Base-by-base conservation (phyloP, 1,140 invertebrate genomes). In the Hyles euphorbiae region DNA sequence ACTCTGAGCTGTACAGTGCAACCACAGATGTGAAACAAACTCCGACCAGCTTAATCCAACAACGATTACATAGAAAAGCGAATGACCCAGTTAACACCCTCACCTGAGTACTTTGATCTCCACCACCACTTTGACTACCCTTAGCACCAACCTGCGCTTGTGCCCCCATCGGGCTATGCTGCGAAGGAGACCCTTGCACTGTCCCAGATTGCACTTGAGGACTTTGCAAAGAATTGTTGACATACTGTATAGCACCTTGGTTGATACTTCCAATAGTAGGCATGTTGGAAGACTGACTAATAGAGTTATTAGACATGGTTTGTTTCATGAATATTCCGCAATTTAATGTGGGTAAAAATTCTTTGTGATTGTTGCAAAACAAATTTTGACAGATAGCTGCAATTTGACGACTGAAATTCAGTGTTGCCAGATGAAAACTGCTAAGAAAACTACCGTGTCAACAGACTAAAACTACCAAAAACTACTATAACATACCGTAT, bases 141-240 rank as follows among this genome's bases (percentile, higher is more conserved):
- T 83, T 84, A 8, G 71, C 54, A 2, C 67, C 70, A 50, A 66
- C 69, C 66, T 87, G 87, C 0, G 83, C 70, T 47, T 85, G 81
- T 5, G 75, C 74, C 3, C 81, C 75, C 84, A 90, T 89, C 9
- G 90, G 90, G 64, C 90, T 91, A 69, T 90, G 89, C 65, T 91
- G 90, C 43, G 90, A 91, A 32, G 90, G 90, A 10, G 91, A 91
- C n/a, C 90, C 87, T 70, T 89, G 87, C 8, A 87, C 58, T 0
- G 81, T 76, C 8, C 63, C 61, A 11, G 75, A 67, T 54, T 88
- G 85, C 48, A 87, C 53, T 55, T 87, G 85, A n/a, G 85, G 85
- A 59, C 83, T 88, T 59, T 84, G 81, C 4, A 81, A 56, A 2
- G 83, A 78, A 65, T 88, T 86, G 60, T 86, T 88, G 8, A 76